These are phyloP conservation scores for Oxygymnocypris stewartii DNA, from an alignment of 2,113 vertebrate species.

Conservation along the genomic window DNA sequence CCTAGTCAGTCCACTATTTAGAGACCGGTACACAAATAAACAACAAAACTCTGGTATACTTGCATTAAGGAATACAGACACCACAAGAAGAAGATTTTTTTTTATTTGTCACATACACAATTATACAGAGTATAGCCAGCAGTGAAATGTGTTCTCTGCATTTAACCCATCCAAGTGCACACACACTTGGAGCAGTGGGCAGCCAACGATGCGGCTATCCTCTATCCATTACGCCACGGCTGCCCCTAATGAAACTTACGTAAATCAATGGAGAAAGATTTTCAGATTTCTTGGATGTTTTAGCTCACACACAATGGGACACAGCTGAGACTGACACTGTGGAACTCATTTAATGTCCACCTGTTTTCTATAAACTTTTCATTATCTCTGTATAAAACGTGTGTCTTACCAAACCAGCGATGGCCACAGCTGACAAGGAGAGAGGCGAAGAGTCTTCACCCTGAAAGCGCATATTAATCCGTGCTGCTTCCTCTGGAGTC, in stretches of 20 bases:
- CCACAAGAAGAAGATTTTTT: no score
- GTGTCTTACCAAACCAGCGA: slow-evolving; percentile 29
- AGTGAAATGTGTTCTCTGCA: no score
- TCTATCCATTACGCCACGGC: no score
- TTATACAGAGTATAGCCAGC: no score
- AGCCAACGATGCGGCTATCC: no score
- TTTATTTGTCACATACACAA: no score
- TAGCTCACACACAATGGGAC: slow-evolving; percentile 14
- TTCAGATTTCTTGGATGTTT: slow-evolving; percentile 32
- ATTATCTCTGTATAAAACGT: slow-evolving; percentile 40
- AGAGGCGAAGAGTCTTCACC: slow-evolving; percentile 4
- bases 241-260: no score
- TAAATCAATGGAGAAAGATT: slow-evolving; percentile 14
- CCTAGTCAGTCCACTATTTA: neutral
- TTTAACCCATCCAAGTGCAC: no score
- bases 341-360: slow-evolving; percentile 45
- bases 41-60: neutral
- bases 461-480: slow-evolving; percentile 1
- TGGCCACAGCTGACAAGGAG: slow-evolving; percentile 38
- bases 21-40: slow-evolving; percentile 10
- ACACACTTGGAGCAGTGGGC: no score
- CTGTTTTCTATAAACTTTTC: slow-evolving; percentile 55
- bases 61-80: neutral
- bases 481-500: slow-evolving; percentile 8
- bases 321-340: slow-evolving; percentile 1